These are phyloP conservation scores for Acleris sparsana DNA, from an alignment of 2,888 invertebrate genomes.

Conservation along the genomic window DNA sequence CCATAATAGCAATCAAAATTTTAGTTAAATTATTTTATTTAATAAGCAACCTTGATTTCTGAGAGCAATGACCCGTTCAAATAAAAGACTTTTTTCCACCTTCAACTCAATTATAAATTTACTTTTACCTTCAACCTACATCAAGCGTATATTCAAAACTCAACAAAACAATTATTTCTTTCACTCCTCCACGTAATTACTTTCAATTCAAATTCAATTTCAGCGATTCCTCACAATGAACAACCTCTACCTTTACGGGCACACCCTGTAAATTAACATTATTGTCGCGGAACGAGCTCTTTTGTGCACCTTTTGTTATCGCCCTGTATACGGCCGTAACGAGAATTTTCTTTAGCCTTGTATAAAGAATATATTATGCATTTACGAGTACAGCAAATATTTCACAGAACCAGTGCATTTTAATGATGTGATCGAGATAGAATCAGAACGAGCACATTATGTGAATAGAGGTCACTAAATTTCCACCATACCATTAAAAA, in stretches of 20 bases:
- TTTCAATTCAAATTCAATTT: constrained; percentile 25
- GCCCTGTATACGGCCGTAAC: constrained; percentile 8
- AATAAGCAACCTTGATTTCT: no score
- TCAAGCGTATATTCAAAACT: not conserved
- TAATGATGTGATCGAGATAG: no score
- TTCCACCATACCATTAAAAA: no score
- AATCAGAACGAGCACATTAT: no score
- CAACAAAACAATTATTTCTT: constrained; percentile 4
- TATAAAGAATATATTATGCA: not conserved
- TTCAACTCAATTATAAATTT: no score
- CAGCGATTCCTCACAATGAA: constrained; percentile 12
- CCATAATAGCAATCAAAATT: no score
- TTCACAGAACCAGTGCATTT: no score
- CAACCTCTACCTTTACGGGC: not conserved
- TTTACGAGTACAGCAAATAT: no score
- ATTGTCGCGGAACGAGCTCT: constrained; percentile 22
- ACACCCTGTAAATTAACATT: constrained; percentile 22
- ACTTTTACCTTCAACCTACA: not conserved
- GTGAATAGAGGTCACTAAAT: no score
- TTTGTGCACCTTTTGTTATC: constrained; percentile 18
- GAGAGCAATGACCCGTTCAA: no score
- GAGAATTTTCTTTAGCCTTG: constrained; percentile 13
- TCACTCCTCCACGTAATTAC: constrained; percentile 1
- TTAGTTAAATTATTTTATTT: no score
- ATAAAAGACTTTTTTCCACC: no score